Evolutionary conservation across 1,140 invertebrate species (phyloP).

Genomic region (Berghia stephanieae): DNA sequence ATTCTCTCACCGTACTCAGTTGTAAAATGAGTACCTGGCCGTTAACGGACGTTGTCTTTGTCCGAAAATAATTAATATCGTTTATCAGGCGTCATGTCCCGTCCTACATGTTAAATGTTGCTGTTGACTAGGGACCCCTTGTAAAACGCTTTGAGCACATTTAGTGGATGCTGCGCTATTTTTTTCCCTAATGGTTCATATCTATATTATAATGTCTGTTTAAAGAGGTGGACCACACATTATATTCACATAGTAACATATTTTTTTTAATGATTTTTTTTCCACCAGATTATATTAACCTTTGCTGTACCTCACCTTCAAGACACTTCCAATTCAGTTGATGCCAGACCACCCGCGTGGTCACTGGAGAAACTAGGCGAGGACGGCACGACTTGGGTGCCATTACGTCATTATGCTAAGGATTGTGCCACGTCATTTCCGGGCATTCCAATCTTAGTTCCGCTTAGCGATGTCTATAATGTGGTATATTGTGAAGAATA

Average conservation of each 20-base stretch:
- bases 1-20: no score
- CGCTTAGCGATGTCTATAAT: no score
- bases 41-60: no score
- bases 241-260: background rate
- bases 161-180: no score
- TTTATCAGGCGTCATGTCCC: no score
- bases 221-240: background rate
- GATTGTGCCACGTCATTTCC: slow-evolving; percentile 12
- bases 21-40: no score
- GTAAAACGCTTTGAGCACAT: no score
- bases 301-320: background rate
- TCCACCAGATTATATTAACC: background rate
- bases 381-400: background rate
- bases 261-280: background rate
- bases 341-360: background rate
- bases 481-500: no score
- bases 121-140: no score
- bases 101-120: no score
- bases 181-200: background rate
- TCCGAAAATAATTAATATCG: no score
- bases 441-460: background rate
- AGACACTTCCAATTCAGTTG: background rate
- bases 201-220: background rate
- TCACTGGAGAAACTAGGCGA: slow-evolving; percentile 8
- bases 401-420: background rate